A percentile compares a stretch with the other conserved stretches of the same genome.
Evolutionary conservation across 2,113 vertebrate genomes (phyloP).

Genomic region (Crypturellus undulatus): DNA sequence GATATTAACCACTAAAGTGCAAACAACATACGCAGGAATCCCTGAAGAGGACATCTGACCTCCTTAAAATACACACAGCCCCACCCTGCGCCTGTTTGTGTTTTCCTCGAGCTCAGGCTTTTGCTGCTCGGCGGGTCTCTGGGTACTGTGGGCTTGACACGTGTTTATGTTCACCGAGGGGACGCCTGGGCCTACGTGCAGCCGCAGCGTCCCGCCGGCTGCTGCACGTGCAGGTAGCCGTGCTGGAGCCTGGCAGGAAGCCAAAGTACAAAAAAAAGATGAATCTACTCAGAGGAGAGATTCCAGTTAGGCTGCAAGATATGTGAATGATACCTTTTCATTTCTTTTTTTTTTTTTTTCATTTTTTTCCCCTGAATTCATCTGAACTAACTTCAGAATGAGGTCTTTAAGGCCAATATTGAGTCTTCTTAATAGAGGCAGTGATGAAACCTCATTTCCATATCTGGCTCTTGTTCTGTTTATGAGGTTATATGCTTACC

Average conservation of each 20-base stretch:
- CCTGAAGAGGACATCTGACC: not conserved
- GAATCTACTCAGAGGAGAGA: not conserved
- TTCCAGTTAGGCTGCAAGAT: not conserved
- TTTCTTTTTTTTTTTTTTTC: not conserved
- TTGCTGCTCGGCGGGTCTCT: not conserved
- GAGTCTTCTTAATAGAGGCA: constrained; percentile 30
- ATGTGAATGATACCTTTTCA: constrained; percentile 19
- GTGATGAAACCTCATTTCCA: constrained; percentile 52
- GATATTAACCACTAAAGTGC: not conserved
- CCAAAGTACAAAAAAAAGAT: not conserved
- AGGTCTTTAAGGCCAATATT: not conserved
- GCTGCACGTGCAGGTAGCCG: not conserved
- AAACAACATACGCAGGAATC: not conserved
- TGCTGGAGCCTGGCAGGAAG: not conserved
- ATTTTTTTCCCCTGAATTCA: not conserved
- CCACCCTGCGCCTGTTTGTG: not conserved
- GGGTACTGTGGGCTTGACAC: not conserved
- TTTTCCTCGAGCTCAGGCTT: not conserved
- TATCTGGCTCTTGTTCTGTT: not conserved
- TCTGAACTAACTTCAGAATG: constrained; percentile 27
- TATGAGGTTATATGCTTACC: constrained; percentile 16
- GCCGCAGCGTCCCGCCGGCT: not conserved
- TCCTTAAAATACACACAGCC: not conserved
- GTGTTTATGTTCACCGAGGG: not conserved
- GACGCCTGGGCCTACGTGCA: not conserved